phyloP scores from a whole-genome alignment of 2,888 invertebrate species.

The Pseudeuparius sepicola region DNA sequence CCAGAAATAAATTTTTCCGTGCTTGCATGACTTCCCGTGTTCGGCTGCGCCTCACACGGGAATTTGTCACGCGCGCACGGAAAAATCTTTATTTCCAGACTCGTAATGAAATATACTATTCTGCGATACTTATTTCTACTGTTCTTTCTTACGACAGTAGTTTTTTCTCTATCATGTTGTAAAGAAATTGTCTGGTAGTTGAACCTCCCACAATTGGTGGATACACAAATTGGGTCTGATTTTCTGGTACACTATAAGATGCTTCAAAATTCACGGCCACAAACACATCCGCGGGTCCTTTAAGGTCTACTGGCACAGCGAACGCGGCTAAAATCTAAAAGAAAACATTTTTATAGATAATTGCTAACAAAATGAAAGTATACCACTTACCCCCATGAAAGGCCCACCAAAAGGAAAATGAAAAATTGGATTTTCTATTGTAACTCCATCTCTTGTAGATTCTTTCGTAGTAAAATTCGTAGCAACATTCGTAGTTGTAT shows the following conservation, averaged over 20 bases:
- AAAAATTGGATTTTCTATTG: slow-evolving; percentile 21
- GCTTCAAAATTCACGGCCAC: slow-evolving; percentile 67
- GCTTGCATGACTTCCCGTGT: no score
- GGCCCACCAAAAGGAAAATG: slow-evolving; percentile 25
- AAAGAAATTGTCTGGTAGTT: slow-evolving; percentile 28
- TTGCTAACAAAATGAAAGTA: no score
- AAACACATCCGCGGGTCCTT: slow-evolving; percentile 54
- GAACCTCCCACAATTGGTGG: slow-evolving; percentile 28
- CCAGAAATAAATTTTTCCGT: no score
- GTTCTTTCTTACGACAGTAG: slow-evolving; percentile 29
- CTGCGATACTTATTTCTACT: no score
- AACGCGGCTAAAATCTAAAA: slow-evolving; percentile 58
- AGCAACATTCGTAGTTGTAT: no score
- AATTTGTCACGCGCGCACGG: no score
- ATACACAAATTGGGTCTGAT: slow-evolving; percentile 35
- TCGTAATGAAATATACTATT: no score
- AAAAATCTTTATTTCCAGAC: no score
- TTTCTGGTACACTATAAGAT: slow-evolving; percentile 51
- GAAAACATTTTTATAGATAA: no score
- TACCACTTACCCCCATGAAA: slow-evolving; percentile 25
- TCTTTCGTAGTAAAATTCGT: no score
- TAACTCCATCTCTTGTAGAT: slow-evolving; percentile 6
- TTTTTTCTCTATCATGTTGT: slow-evolving; percentile 29
- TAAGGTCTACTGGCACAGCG: slow-evolving; percentile 58
- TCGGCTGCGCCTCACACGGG: no score